Evolutionary conservation across 2,113 vertebrate genomes (phyloP), one percentile per base, ranked within the genome.

Genomic region (Herpetotheres cachinnans): DNA sequence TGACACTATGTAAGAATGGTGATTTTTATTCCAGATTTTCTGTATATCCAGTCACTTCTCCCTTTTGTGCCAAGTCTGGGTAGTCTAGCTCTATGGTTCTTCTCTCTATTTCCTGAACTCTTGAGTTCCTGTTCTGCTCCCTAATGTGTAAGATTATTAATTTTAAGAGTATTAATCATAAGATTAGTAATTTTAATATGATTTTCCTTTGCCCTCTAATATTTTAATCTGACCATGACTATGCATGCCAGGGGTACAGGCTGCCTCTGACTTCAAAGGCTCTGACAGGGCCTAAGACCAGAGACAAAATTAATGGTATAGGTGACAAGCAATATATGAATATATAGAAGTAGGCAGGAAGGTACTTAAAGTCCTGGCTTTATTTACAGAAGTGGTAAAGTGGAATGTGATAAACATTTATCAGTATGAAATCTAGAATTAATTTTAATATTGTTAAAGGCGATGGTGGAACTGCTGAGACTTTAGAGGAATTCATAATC

Each of bases 41-140:
- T 95, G 7, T 54, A 10, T 62, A 20, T 73, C 30, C 1, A 21
- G 6, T 58, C 4, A 21, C 16, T 2, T 83, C 29, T 81, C 77
- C 4, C 5, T 21, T 77, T 66, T 78, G 7, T 55, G 32, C 12
- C 7, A 55, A 0, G 3, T 59, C 6, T 1, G 6, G 4, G 3
- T 50, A n/a, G 13, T n/a, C 16, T n/a, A 54, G 16, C 16, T 89
- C 19, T 1, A 0, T 25, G 20, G 6, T 3, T 61, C n/a, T 56
- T 90, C 27, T 71, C 14, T 42, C 7, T 55, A 3, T 52, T 12
- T 72, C 40, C 24, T 66, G 29, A 80, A 40, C 17, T 56, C 36
- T 34, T 14, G 16, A 80, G 32, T 82, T 86, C 14, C 66, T 47
- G 9, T 66, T 89, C 47, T 78, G 13, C 14, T 96, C 21, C n/a